Base-by-base conservation (phyloP, 2,888 invertebrate genomes). In the Caenorhabditis drosophilae region DNA sequence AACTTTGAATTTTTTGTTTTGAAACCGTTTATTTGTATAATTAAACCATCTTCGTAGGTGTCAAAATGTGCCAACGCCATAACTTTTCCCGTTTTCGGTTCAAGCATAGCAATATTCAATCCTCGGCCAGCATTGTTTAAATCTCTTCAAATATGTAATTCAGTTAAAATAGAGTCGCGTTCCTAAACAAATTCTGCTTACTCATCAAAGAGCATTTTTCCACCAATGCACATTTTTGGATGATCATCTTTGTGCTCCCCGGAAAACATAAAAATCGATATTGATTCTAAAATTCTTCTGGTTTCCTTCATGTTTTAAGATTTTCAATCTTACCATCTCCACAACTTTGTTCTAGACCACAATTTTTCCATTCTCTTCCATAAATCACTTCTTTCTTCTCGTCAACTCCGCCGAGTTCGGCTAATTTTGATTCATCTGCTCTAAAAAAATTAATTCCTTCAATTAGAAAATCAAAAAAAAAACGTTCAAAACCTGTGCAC, bases 61-160 rank as follows among this genome's bases (percentile, higher is more conserved):
- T 88, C 88, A 80, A 87, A 88, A 68, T 86, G 86, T 27, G 84
- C 84, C 0, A 86, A 84, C 34, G 84, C 78, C 4, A 84, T 80
- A 1, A 87, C 84, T 58, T 84, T 81, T 26, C 84, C 84, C 16
- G 84, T 84, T 20, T 83, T 82, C 6, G 85, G 81, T 66, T 87
- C 86, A 34, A 88, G 79, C 1, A 87, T 82, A 0, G 85, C 87
- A 27, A 87, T 79, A 76, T 88, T 88, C 49, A 88, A 80, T 0
- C 88, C 88, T 49, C 88, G 82, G 3, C 88, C 88, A 16, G 85
- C 87, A 52, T 85, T 84, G 73, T 86, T 87, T 26, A 87, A 62
- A 12, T 56, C 56, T 49, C 63, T 64, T 20, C 81, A 83, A 44
- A n/a, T 18, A 31, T n/a, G 23, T 20, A 44, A 9, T 44, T 18